Conservation (phyloP, 35 echinoderm and acorn worm species). For the Ophioderma brevispina region DNA sequence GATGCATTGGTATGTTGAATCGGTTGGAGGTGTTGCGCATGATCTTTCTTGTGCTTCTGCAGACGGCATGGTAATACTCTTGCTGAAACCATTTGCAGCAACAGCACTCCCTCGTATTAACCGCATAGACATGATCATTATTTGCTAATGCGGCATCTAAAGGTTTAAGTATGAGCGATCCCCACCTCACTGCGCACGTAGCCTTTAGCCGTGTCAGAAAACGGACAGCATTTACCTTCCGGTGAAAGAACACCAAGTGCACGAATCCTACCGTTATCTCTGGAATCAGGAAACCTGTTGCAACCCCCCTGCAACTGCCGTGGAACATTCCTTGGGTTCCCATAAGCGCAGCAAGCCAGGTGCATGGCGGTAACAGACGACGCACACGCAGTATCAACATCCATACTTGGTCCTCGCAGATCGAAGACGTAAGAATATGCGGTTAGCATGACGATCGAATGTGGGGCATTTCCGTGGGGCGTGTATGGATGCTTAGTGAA, state of each 20-base stretch:
- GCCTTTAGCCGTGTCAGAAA: constrained; percentile 81
- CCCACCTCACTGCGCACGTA: constrained; percentile 96
- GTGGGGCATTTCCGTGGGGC: constrained; percentile 71
- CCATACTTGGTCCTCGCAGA: constrained; percentile 76
- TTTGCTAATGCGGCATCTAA: constrained; percentile 69
- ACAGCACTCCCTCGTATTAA: constrained; percentile 77
- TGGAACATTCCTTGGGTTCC: constrained; percentile 76
- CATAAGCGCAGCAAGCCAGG: constrained; percentile 69
- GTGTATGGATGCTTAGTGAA: constrained; percentile 76
- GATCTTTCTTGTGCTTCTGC: constrained; percentile 54
- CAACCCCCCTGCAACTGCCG: constrained; percentile 74
- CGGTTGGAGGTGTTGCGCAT: constrained; percentile 79
- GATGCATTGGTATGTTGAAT: constrained; percentile 80
- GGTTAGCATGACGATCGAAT: constrained; percentile 84
- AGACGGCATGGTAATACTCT: constrained; percentile 92
- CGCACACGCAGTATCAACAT: constrained; percentile 90
- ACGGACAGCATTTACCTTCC: constrained; percentile 86
- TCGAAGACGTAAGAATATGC: constrained; percentile 94
- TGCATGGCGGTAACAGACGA: constrained; percentile 86
- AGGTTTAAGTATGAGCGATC: constrained; percentile 85
- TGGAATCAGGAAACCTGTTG: constrained; percentile 72
- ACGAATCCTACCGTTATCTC: constrained; percentile 88
- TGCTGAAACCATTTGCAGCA: constrained; percentile 73
- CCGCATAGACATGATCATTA: constrained; percentile 86
- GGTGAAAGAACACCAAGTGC: constrained; percentile 90